phyloP scores from a whole-genome alignment of 2,888 invertebrate genomes.

The Autographa pulchrina region DNA sequence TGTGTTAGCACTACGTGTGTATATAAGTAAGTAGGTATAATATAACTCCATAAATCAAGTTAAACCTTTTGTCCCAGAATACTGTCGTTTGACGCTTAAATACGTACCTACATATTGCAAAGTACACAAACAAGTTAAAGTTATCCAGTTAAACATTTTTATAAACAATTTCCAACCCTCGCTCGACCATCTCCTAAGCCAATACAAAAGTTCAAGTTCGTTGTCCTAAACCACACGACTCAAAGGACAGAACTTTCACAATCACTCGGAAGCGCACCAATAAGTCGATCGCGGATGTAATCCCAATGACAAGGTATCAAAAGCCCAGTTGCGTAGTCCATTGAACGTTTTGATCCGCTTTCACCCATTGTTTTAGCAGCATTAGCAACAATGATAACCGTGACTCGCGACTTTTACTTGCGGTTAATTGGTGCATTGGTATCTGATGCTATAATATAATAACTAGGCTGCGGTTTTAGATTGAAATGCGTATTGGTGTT shows the following conservation, averaged over 20 bases:
- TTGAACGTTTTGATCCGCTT: constrained; percentile 55
- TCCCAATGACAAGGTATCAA: constrained; percentile 31
- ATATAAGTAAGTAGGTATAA: too few species aligned
- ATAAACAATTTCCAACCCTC: neutral
- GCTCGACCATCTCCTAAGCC: neutral
- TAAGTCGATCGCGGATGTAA: constrained; percentile 1
- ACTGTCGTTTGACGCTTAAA: neutral
- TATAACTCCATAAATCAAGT: neutral
- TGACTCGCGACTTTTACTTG: constrained; percentile 53
- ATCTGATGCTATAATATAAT: neutral
- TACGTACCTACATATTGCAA: neutral
- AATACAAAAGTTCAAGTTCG: neutral
- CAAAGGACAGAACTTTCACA: constrained; percentile 3
- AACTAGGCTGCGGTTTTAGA: neutral
- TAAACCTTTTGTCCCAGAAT: neutral
- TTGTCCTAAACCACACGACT: neutral
- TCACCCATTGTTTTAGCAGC: constrained; percentile 54
- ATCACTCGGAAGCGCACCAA: neutral
- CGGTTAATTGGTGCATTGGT: constrained; percentile 44
- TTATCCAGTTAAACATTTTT: neutral
- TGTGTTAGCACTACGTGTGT: too few species aligned
- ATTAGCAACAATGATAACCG: constrained; percentile 50
- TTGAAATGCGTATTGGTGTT: constrained; percentile 3
- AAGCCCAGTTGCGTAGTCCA: constrained; percentile 43
- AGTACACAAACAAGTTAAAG: neutral